Evolutionary conservation across 2,113 vertebrate species (phyloP).

Genomic region (Indri indri): DNA sequence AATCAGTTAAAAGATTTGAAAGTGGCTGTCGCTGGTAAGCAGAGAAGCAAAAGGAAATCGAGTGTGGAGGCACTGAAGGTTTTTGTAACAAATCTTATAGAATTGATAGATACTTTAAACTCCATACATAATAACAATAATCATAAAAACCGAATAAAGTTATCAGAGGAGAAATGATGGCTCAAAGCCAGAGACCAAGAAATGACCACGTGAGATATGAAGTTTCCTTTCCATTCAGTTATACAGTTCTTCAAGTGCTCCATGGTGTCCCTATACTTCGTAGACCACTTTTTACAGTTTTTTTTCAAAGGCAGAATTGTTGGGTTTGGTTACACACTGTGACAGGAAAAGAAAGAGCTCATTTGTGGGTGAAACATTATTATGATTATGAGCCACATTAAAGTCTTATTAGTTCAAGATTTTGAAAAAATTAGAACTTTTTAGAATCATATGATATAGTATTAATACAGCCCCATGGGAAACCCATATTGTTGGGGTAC

Average conservation of each 20-base stretch:
- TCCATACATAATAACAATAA: not conserved
- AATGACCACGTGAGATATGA: not conserved
- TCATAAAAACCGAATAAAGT: not conserved
- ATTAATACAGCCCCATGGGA: not conserved
- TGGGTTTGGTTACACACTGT: not conserved
- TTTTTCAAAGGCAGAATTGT: not conserved
- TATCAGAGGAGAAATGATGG: not conserved
- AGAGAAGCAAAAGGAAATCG: not conserved
- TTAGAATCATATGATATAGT: not conserved
- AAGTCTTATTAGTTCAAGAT: not conserved
- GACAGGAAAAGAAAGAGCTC: not conserved
- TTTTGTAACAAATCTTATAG: not conserved
- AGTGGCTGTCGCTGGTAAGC: not conserved
- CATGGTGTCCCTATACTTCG: fast-evolving
- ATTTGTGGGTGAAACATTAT: not conserved
- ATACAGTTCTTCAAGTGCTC: not conserved
- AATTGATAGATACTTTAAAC: not conserved
- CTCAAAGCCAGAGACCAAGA: not conserved
- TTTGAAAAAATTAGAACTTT: not conserved
- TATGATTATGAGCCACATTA: not conserved
- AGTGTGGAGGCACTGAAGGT: not conserved
- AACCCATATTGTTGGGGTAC: constrained; percentile 36
- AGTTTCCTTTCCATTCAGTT: not conserved
- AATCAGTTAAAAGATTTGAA: not conserved
- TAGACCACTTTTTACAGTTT: not conserved